Conservation (phyloP, 2,113 vertebrate species). For the Arenaria interpres region DNA sequence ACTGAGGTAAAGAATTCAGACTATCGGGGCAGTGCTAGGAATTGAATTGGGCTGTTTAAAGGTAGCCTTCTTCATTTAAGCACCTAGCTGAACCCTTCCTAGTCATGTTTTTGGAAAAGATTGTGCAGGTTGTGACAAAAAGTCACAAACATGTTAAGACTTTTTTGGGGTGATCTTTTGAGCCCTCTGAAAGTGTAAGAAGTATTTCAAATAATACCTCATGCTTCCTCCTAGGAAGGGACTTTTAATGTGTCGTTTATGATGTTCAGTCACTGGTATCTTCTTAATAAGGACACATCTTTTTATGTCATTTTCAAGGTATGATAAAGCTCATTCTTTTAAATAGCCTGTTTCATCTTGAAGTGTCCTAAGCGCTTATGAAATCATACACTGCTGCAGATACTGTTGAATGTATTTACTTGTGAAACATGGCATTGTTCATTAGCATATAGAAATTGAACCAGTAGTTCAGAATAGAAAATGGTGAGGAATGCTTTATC, state of each 20-base stretch:
- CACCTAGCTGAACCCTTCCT: not conserved
- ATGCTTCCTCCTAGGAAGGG: not conserved
- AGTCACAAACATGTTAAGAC: conserved; percentile 11
- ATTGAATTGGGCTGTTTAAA: not conserved
- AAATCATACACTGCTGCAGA: not conserved
- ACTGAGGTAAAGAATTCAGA: not conserved
- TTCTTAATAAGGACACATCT: not conserved
- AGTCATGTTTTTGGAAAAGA: not conserved
- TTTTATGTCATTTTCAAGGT: not conserved
- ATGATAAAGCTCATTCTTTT: not conserved
- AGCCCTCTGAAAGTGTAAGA: not conserved
- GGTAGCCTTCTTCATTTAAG: not conserved
- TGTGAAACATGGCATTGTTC: not conserved
- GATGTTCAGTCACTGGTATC: not conserved
- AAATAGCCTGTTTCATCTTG: not conserved
- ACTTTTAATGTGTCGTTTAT: not conserved
- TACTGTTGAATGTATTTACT: not conserved
- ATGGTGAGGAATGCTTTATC: not conserved
- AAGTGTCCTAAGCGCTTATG: not conserved
- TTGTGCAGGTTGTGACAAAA: not conserved
- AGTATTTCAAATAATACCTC: not conserved
- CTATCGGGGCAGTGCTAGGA: not conserved
- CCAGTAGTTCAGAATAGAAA: not conserved
- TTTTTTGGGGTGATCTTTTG: not conserved
- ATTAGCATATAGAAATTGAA: not conserved